phyloP scores from a whole-genome alignment of 1,140 invertebrate genomes.

The Atta texana region DNA sequence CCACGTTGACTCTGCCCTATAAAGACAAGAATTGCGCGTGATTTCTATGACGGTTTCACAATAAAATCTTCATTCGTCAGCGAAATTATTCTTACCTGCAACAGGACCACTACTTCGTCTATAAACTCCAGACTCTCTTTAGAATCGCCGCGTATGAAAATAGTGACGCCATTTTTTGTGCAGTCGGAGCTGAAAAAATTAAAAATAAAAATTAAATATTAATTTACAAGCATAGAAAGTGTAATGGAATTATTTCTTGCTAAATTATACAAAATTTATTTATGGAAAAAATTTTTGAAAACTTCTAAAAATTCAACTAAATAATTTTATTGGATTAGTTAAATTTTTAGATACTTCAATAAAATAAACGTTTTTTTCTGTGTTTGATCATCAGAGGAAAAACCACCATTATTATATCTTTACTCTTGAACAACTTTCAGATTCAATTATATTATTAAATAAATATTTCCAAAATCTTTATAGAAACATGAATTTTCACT shows the following conservation, averaged over 20 bases:
- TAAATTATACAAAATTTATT: neutral
- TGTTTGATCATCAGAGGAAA: neutral
- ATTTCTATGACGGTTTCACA: neutral
- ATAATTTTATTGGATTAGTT: no score
- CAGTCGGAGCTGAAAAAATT: slow-evolving; percentile 76
- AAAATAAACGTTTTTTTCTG: no score
- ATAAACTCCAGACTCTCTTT: slow-evolving; percentile 78
- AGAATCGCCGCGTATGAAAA: slow-evolving; percentile 76
- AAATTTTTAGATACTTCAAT: no score
- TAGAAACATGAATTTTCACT: neutral
- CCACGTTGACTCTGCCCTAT: slow-evolving; percentile 75
- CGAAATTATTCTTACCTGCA: slow-evolving; percentile 74
- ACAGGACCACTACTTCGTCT: slow-evolving; percentile 77
- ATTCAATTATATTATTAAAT: neutral
- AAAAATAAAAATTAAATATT: slow-evolving; percentile 32
- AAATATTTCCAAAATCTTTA: slow-evolving; percentile 20
- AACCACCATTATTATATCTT: neutral
- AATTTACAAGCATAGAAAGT: neutral
- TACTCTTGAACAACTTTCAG: neutral
- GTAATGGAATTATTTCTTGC: neutral
- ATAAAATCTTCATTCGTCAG: neutral
- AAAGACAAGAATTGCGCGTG: slow-evolving; percentile 38
- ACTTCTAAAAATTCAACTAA: no score
- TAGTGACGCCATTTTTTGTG: slow-evolving; percentile 79
- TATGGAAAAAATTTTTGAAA: no score